These are phyloP conservation scores for Spea multiplicata DNA, from an alignment of 2,113 vertebrate genomes.

Conservation along the genomic window DNA sequence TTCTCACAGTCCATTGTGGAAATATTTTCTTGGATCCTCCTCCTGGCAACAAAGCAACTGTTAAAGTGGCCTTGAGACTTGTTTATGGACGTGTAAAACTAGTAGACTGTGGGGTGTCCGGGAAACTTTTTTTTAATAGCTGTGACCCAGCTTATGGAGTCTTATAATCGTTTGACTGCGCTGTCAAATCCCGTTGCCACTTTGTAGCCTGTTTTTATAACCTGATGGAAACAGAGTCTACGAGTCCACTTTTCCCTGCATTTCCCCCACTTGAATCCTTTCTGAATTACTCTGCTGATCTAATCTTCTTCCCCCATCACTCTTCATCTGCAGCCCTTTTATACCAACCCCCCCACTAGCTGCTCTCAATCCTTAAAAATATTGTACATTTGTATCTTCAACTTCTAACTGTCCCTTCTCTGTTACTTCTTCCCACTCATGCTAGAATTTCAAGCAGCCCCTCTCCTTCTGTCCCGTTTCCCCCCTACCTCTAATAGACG, in stretches of 20 bases:
- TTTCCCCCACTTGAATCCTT: too few species aligned
- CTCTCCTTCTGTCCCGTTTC: too few species aligned
- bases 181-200: background rate
- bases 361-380: background rate
- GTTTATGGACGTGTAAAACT: background rate
- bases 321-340: background rate
- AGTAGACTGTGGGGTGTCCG: too few species aligned
- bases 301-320: too few species aligned
- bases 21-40: background rate
- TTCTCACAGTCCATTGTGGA: background rate
- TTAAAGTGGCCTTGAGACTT: background rate
- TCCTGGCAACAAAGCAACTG: background rate
- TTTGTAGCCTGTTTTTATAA: background rate
- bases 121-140: background rate
- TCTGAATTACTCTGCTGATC: background rate
- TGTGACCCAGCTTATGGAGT: background rate
- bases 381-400: too few species aligned
- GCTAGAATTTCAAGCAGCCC: too few species aligned
- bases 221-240: background rate
- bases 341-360: background rate
- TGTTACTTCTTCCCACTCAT: background rate
- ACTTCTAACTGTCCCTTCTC: background rate
- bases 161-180: background rate
- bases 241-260: too few species aligned
- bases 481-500: too few species aligned